Evolutionary conservation across 2,797 vertebrate species (phyloP).

Genomic region (Hyperoplus immaculatus): DNA sequence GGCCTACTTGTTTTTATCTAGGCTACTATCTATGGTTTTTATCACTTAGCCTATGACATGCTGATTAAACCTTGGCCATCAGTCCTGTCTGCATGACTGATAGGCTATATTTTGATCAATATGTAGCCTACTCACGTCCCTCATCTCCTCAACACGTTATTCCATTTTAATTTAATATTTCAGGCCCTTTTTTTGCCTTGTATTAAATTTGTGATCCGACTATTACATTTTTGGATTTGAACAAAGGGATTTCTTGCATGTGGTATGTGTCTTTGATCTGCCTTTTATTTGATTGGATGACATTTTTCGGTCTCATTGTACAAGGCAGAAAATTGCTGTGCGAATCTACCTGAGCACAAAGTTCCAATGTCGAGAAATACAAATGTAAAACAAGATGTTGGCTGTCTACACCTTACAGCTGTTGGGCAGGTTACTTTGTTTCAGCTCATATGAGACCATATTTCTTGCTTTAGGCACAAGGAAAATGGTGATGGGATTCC

Average conservation of each 20-base stretch:
- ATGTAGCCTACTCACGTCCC: not conserved
- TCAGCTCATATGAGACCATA: not conserved
- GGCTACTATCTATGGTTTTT: not conserved
- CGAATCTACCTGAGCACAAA: no score
- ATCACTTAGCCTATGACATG: not conserved
- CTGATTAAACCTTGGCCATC: not conserved
- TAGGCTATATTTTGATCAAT: not conserved
- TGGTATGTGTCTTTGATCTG: constrained; percentile 8
- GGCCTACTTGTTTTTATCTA: not conserved
- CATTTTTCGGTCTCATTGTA: constrained; percentile 1
- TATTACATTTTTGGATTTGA: not conserved
- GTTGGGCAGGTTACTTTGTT: not conserved
- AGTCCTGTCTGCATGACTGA: not conserved
- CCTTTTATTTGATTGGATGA: constrained; percentile 12
- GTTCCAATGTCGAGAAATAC: no score
- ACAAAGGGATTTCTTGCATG: not conserved
- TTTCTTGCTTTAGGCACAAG: no score
- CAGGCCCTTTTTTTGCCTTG: not conserved
- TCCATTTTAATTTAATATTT: constrained; percentile 3
- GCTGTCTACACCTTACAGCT: no score
- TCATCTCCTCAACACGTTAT: not conserved
- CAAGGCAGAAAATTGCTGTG: not conserved
- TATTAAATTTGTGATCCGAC: constrained; percentile 1
- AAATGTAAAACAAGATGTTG: no score
- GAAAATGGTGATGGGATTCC: not conserved